phyloP scores from a whole-genome alignment of 2,888 invertebrate genomes.

The Gasteruption jaculator region DNA sequence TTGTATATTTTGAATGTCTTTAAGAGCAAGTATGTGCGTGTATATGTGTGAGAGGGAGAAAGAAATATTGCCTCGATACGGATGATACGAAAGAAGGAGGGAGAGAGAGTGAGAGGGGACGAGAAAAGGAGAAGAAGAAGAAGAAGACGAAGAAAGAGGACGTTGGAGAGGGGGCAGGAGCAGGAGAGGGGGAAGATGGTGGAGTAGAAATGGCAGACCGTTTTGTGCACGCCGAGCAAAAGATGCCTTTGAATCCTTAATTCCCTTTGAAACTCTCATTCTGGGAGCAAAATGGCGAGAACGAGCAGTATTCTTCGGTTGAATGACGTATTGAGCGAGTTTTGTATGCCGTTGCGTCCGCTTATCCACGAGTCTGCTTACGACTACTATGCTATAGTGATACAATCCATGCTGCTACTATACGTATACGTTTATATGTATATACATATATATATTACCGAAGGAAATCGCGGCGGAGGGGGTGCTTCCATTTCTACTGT shows the following conservation, averaged over 20 bases:
- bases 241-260: slow-evolving; percentile 52
- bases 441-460: too few relatives aligned
- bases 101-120: slow-evolving; percentile 14
- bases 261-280: slow-evolving; percentile 52
- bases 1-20: too few relatives aligned
- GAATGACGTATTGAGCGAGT: slow-evolving; percentile 52
- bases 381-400: too few relatives aligned
- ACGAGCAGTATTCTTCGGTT: slow-evolving; percentile 50
- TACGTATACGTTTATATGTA: too few relatives aligned
- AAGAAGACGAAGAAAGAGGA: not conserved
- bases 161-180: slow-evolving; percentile 11
- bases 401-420: too few relatives aligned
- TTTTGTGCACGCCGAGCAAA: slow-evolving; percentile 47
- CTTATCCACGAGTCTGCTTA: too few relatives aligned
- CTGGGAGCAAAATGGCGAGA: slow-evolving; percentile 49
- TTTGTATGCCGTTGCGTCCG: slow-evolving; percentile 46
- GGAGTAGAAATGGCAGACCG: slow-evolving; percentile 31
- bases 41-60: too few relatives aligned
- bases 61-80: slow-evolving; percentile 1
- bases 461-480: too few relatives aligned
- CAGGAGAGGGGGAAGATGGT: slow-evolving; percentile 7
- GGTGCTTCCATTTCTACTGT: too few relatives aligned
- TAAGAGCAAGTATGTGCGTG: too few relatives aligned
- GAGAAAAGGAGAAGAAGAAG: slow-evolving; percentile 14
- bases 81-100: not conserved